Percentiles rank a stretch among this genome's conserved stretches.
Evolutionary conservation across 2,888 invertebrate genomes (phyloP).

Genomic region (Amblyteles armatorius): DNA sequence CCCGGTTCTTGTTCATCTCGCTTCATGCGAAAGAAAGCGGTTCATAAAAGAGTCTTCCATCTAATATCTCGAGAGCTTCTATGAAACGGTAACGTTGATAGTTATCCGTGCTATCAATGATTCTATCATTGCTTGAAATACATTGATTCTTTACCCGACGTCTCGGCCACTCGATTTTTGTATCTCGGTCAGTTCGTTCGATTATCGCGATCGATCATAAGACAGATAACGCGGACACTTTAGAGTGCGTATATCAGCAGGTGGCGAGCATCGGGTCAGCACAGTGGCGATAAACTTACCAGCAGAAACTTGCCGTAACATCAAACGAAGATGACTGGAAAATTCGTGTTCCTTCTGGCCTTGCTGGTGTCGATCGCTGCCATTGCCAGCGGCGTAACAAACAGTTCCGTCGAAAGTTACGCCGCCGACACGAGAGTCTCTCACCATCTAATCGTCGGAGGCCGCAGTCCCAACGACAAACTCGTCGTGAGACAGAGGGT

Average conservation of each 20-base stretch:
- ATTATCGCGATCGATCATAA: not conserved
- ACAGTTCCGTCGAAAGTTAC: not conserved
- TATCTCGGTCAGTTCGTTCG: not conserved
- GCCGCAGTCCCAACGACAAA: constrained; percentile 72
- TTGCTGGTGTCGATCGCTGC: not conserved
- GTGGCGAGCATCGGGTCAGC: not conserved
- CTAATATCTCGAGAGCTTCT: not conserved
- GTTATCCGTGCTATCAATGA: not conserved
- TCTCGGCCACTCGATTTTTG: too few relatives aligned
- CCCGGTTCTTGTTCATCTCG: not conserved
- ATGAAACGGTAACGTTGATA: not conserved
- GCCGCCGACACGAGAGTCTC: constrained; percentile 42
- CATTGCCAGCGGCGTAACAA: not conserved
- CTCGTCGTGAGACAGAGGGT: constrained; percentile 70
- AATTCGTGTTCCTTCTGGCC: not conserved
- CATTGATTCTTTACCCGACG: not conserved
- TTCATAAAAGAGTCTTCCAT: not conserved
- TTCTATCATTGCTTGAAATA: not conserved
- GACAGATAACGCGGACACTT: not conserved
- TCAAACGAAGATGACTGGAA: not conserved
- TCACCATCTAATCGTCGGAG: constrained; percentile 75
- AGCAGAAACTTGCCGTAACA: not conserved
- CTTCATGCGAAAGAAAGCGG: not conserved
- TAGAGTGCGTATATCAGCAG: constrained; percentile 5
- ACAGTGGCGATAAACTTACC: not conserved